These are phyloP conservation scores for Oryzias javanicus DNA, from an alignment of 2,113 vertebrate species.

Conservation along the genomic window DNA sequence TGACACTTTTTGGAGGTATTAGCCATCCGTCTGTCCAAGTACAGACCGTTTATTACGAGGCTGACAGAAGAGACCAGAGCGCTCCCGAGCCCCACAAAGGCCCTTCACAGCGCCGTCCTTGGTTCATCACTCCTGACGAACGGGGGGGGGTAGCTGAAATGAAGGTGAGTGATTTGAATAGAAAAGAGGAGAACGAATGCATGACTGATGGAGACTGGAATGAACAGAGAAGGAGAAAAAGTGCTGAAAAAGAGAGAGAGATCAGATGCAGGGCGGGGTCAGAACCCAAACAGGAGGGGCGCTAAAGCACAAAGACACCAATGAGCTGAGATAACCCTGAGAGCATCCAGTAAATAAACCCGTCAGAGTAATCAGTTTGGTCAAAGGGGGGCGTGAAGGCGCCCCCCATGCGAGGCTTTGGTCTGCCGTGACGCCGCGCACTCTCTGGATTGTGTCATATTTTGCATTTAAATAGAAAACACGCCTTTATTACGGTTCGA, in stretches of 20 bases:
- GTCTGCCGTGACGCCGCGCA: not conserved
- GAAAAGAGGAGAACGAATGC: conserved; percentile 50
- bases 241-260: not conserved
- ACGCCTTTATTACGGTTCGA: conserved; percentile 18
- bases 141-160: conserved; percentile 35
- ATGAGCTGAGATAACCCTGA: conserved; percentile 55
- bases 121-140: conserved; percentile 26
- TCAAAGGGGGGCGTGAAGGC: conserved; percentile 24
- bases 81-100: conserved; percentile 33
- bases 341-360: conserved; percentile 47
- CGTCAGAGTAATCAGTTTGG: conserved; percentile 36
- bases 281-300: conserved; percentile 4
- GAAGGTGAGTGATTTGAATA: conserved; percentile 59
- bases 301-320: conserved; percentile 12
- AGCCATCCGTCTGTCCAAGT: conserved; percentile 60
- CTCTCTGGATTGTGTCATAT: conserved; percentile 21
- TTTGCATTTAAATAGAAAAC: conserved; percentile 59
- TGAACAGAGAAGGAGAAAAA: conserved; percentile 26
- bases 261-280: conserved; percentile 1
- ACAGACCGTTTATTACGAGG: conserved; percentile 52
- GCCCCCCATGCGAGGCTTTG: conserved; percentile 6
- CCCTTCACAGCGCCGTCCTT: conserved; percentile 49
- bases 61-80: conserved; percentile 55
- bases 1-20: conserved; percentile 58
- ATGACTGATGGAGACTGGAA: conserved; percentile 55